A percentile compares a stretch with the other conserved stretches of the same genome.
phyloP scores from a whole-genome alignment of 2,113 vertebrate species.

The Tyrannus savana region DNA sequence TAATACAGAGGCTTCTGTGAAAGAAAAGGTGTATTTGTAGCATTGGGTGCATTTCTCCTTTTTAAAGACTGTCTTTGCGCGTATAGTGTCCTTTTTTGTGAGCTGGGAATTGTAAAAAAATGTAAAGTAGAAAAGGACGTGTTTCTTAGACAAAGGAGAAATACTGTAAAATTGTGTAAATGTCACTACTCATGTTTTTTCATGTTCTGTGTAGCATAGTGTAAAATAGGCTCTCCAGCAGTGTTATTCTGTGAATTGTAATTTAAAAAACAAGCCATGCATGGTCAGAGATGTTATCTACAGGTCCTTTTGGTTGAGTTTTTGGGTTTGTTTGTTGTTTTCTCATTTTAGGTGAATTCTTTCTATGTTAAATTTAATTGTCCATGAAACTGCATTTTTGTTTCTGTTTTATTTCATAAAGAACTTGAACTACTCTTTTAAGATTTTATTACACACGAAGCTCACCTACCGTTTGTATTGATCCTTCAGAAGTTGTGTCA shows the following conservation, averaged over 20 bases:
- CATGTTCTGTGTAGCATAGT: constrained; percentile 81
- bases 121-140: constrained; percentile 74
- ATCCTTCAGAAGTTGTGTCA: constrained; percentile 69
- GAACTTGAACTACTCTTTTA: constrained; percentile 71
- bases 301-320: constrained; percentile 16
- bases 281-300: constrained; percentile 67
- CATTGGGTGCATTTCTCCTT: constrained; percentile 64
- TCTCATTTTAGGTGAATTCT: constrained; percentile 66
- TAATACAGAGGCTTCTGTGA: constrained; percentile 44
- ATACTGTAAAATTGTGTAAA: constrained; percentile 86
- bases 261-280: constrained; percentile 84
- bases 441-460: constrained; percentile 33
- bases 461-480: constrained; percentile 49
- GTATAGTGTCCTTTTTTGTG: constrained; percentile 66
- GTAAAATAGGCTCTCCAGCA: constrained; percentile 85
- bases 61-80: constrained; percentile 52
- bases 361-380: constrained; percentile 66
- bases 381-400: constrained; percentile 65
- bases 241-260: constrained; percentile 88
- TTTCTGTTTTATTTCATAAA: constrained; percentile 60
- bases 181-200: constrained; percentile 74
- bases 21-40: constrained; percentile 69
- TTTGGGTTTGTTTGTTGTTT: constrained; percentile 50
- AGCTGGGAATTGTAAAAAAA: constrained; percentile 73
- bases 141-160: constrained; percentile 74